Evolutionary conservation across 2,888 invertebrate genomes (phyloP), one percentile per base, ranked within the genome.

Genomic region (Serripes groenlandicus): DNA sequence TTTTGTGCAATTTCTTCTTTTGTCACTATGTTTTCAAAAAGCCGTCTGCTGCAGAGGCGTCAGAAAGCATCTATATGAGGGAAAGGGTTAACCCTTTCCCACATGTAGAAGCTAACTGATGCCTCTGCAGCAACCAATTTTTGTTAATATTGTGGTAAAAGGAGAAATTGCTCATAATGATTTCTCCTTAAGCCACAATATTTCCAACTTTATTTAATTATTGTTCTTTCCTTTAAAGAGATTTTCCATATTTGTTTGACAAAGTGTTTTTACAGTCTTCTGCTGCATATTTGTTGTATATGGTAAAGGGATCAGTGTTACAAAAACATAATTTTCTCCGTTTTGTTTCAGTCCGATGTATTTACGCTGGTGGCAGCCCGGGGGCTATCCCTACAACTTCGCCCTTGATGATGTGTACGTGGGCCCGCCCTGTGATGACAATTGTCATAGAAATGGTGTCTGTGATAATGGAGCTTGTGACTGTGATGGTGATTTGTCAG

Each of bases 321-420:
- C n/a, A n/a, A n/a, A n/a, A 56, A 23, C 18, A n/a, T n/a, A n/a
- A n/a, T n/a, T n/a, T 56, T 56, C 23, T n/a, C 23, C 23, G 18
- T 32, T 34, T n/a, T 30, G 30, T 86, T 87, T 9, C 89, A 93
- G 93, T 72, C 91, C 92, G 35, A 85, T 91, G 11, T 85, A 93
- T 64, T 79, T 94, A 52, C 89, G 92, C 2, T 93, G 94, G 94
- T 91, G 91, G 91, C 93, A 93, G 86, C 91, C 89, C 68, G 93
- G 93, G 15, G 93, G 92, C 5, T 89, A 90, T 66, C 83, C 88
- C 7, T 89, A 90, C 78, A 92, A 91, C 77, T 94, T 94, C 91
- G 94, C 93, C n/a, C 87, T 95, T 49, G 93, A 93, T 87, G 93
- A 94, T 86, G 91, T 95, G 26, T 94, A 94, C 83, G 92, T 95